phyloP scores from a whole-genome alignment of 2,797 vertebrate genomes.

The Brachyalestes nurse region DNA sequence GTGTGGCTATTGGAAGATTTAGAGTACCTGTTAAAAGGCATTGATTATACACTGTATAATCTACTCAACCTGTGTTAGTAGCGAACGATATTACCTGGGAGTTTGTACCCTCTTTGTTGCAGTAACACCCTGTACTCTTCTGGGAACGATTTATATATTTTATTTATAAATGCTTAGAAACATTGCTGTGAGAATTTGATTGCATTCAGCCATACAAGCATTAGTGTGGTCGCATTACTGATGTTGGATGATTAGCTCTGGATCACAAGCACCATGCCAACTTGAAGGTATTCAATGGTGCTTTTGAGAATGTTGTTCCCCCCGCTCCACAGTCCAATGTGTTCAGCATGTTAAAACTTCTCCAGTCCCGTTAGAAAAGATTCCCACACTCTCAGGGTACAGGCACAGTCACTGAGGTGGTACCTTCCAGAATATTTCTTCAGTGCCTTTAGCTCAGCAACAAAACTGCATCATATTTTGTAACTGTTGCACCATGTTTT shows the following conservation, averaged over 20 bases:
- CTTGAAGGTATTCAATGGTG: neutral
- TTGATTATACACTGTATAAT: neutral
- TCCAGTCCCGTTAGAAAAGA: too few relatives aligned
- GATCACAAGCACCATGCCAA: neutral
- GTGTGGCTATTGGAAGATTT: conserved; percentile 35
- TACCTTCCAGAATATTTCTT: too few relatives aligned
- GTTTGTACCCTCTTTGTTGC: neutral
- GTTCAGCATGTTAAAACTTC: too few relatives aligned
- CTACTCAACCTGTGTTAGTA: neutral
- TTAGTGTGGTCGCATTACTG: too few relatives aligned
- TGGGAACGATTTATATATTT: neutral
- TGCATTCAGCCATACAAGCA: too few relatives aligned
- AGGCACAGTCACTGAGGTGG: too few relatives aligned
- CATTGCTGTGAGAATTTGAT: neutral
- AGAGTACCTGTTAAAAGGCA: neutral
- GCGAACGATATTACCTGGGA: neutral
- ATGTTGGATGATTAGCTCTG: too few relatives aligned
- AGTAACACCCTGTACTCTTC: neutral
- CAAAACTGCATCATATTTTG: too few relatives aligned
- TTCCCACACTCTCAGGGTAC: too few relatives aligned
- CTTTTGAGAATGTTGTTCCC: neutral
- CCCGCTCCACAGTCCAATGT: too few relatives aligned
- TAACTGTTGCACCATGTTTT: too few relatives aligned
- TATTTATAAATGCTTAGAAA: neutral
- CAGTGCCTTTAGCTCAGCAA: too few relatives aligned